phyloP scores from a whole-genome alignment of 2,797 vertebrate species.

The Phoeniculus purpureus region DNA sequence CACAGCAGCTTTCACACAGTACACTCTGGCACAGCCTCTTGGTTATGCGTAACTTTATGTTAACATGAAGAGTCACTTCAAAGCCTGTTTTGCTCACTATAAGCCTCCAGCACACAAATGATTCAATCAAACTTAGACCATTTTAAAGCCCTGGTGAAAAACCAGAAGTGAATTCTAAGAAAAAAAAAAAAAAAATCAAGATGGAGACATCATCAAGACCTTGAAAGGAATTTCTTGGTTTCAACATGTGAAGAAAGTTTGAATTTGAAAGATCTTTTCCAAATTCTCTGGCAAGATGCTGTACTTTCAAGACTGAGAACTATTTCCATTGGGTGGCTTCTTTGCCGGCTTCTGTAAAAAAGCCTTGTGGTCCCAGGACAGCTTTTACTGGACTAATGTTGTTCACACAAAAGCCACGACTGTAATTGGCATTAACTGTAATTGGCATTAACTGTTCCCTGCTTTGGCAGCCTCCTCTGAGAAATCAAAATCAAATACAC shows the following conservation, averaged over 20 bases:
- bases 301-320: slow-evolving; percentile 7
- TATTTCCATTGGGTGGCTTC: background rate
- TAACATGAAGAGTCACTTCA: slow-evolving; percentile 75
- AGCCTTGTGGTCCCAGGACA: slow-evolving; percentile 15
- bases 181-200: slow-evolving; percentile 14
- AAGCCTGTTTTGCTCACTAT: slow-evolving; percentile 59
- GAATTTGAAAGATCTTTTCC: slow-evolving; percentile 3
- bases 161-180: slow-evolving; percentile 31
- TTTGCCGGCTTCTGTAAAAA: slow-evolving; percentile 26
- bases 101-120: slow-evolving; percentile 58
- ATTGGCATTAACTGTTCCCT: slow-evolving; percentile 36
- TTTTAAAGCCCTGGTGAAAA: slow-evolving; percentile 59
- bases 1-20: background rate
- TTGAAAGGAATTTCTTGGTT: background rate
- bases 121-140: slow-evolving; percentile 56
- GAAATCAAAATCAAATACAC: slow-evolving; percentile 9
- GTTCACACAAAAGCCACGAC: slow-evolving; percentile 41
- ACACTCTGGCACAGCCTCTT: slow-evolving; percentile 22
- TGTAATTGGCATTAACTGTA: slow-evolving; percentile 18
- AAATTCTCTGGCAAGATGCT: background rate
- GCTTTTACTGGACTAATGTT: background rate
- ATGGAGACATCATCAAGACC: slow-evolving; percentile 36
- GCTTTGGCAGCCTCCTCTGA: slow-evolving; percentile 2
- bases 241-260: background rate
- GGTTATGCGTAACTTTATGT: slow-evolving; percentile 67